A percentile compares a stretch with the other conserved stretches of the same genome.
Evolutionary conservation across 2,888 invertebrate genomes (phyloP).

Genomic region (Stenodema calcarata): DNA sequence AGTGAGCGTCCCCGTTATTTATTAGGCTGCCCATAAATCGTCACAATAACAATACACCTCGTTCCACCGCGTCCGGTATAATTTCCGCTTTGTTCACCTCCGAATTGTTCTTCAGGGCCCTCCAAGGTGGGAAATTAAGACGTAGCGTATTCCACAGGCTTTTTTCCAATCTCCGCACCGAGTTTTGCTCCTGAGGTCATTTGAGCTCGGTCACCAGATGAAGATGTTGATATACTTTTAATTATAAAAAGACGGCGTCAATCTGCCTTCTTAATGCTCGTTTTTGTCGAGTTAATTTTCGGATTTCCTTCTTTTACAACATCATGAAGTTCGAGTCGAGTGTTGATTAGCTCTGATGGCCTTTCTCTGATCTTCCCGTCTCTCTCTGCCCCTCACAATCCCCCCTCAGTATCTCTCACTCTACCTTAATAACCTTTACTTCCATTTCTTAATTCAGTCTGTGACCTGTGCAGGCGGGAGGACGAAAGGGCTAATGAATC

Average conservation of each 20-base stretch:
- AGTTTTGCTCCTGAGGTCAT: background rate
- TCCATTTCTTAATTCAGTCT: background rate
- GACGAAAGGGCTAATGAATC: background rate
- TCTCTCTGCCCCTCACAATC: background rate
- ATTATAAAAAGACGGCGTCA: slow-evolving; percentile 2
- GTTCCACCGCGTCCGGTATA: too few species aligned
- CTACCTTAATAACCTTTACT: background rate
- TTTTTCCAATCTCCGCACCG: background rate
- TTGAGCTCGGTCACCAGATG: background rate
- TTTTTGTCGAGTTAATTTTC: background rate
- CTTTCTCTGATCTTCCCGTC: background rate
- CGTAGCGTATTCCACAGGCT: background rate
- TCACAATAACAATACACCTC: background rate
- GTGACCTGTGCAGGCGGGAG: background rate
- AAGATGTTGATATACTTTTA: slow-evolving; percentile 24
- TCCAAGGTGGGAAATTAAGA: background rate
- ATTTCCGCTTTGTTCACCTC: background rate
- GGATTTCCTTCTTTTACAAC: background rate
- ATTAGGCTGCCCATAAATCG: background rate
- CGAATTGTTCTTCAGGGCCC: background rate
- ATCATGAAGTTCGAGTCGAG: background rate
- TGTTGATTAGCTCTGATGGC: slow-evolving; percentile 1
- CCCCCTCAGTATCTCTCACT: background rate
- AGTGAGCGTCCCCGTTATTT: too few species aligned
- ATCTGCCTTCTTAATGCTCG: background rate